These are phyloP conservation scores for Seira ritae DNA, from an alignment of 2,888 invertebrate species.

Conservation along the genomic window DNA sequence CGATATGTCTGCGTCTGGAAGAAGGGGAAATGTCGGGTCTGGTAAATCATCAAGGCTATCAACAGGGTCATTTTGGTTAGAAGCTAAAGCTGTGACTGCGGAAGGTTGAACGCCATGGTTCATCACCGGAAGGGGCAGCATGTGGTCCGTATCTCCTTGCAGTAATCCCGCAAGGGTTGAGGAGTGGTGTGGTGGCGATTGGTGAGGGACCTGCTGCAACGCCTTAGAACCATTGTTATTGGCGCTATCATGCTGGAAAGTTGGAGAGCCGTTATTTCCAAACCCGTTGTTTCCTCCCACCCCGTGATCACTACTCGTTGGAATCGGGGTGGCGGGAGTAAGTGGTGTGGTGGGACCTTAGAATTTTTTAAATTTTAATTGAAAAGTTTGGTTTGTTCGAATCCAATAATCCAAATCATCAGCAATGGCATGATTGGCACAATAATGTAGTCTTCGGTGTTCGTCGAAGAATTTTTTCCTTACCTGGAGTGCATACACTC, in stretches of 20 bases:
- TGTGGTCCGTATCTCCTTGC: constrained; percentile 21
- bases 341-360: constrained; percentile 56
- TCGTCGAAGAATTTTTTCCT: too few relatives aligned
- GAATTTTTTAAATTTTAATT: too few relatives aligned
- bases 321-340: constrained; percentile 54
- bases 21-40: constrained; percentile 15
- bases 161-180: constrained; percentile 36
- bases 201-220: not conserved
- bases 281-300: constrained; percentile 30
- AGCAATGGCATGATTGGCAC: too few relatives aligned
- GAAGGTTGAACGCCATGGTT: constrained; percentile 35
- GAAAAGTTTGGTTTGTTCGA: too few relatives aligned
- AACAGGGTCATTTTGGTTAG: constrained; percentile 19
- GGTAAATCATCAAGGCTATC: constrained; percentile 32
- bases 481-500: constrained; percentile 59
- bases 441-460: too few relatives aligned
- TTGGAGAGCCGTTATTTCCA: constrained; percentile 48
- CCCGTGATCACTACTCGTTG: constrained; percentile 32
- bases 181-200: constrained; percentile 20
- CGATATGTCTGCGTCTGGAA: constrained; percentile 42
- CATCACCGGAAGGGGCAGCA: constrained; percentile 52
- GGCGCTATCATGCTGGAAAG: constrained; percentile 17
- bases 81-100: constrained; percentile 12
- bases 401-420: too few relatives aligned
- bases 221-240: not conserved